These are phyloP conservation scores for Sisor rabdophorus DNA, from an alignment of 2,113 vertebrate genomes.

Conservation along the genomic window DNA sequence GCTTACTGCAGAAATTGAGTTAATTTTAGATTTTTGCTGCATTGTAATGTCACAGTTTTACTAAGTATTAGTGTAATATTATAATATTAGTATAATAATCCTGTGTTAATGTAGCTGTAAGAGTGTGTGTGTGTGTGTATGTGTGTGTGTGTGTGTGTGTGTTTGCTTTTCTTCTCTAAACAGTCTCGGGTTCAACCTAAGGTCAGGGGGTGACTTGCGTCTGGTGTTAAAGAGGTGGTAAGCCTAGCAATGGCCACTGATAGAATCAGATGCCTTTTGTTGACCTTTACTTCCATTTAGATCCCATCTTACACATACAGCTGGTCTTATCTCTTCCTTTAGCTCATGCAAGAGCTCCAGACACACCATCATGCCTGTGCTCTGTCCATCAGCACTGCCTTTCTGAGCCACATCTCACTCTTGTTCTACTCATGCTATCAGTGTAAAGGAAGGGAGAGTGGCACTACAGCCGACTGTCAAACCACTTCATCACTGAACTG, in stretches of 20 bases:
- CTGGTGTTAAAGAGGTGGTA: conserved; percentile 58
- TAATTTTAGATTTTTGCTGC: neutral
- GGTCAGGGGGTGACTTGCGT: conserved; percentile 58
- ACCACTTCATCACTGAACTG: conserved; percentile 52
- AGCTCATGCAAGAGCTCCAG: conserved; percentile 61
- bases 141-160: neutral
- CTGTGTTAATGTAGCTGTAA: neutral
- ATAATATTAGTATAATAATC: too few relatives aligned
- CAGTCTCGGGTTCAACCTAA: conserved; percentile 45
- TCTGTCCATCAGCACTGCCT: conserved; percentile 63
- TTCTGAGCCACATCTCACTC: conserved; percentile 62
- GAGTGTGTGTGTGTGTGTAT: neutral
- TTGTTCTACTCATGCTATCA: conserved; percentile 36
- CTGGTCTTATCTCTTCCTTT: conserved; percentile 69
- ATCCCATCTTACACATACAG: conserved; percentile 56
- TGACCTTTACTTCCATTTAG: conserved; percentile 64
- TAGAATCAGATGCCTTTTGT: conserved; percentile 60
- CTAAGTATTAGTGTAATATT: neutral
- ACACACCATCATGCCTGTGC: conserved; percentile 59
- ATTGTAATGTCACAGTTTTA: neutral
- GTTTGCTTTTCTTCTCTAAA: conserved; percentile 7
- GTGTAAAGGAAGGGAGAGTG: conserved; percentile 60
- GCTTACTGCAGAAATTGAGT: neutral
- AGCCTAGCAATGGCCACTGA: conserved; percentile 59
- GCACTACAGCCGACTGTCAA: conserved; percentile 62